Percentiles rank a stretch among this genome's conserved stretches.
phyloP scores from a whole-genome alignment of 92 coral and sea anemone genomes.

The Micromussa lordhowensis region DNA sequence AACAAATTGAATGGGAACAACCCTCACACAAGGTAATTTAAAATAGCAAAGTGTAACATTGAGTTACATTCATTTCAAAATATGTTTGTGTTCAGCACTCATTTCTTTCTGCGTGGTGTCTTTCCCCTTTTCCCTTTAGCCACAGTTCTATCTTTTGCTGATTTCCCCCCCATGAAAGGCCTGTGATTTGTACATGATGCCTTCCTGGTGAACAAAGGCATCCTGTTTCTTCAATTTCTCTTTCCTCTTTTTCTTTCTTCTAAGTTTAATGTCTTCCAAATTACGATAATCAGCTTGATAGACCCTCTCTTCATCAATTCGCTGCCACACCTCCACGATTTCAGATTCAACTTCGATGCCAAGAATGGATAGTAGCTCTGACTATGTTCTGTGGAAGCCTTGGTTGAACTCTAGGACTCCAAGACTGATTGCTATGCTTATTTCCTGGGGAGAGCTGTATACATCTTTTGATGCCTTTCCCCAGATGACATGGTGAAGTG shows the following conservation, averaged over 20 bases:
- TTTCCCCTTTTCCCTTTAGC: background rate
- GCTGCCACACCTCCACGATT: constrained; percentile 18
- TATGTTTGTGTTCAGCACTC: background rate
- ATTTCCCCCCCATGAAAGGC: constrained; percentile 35
- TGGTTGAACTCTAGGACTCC: constrained; percentile 51
- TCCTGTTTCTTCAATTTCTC: constrained; percentile 45
- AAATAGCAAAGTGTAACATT: too few relatives aligned
- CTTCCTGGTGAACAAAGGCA: constrained; percentile 68
- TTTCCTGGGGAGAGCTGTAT: constrained; percentile 52
- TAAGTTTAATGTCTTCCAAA: background rate
- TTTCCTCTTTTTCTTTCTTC: constrained; percentile 27
- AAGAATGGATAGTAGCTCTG: constrained; percentile 12
- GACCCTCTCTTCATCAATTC: constrained; percentile 45
- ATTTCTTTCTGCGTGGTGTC: background rate
- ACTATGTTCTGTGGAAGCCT: constrained; percentile 41
- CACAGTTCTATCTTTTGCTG: background rate
- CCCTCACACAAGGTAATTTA: too few relatives aligned
- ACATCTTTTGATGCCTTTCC: constrained; percentile 60
- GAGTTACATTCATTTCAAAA: too few relatives aligned
- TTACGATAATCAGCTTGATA: constrained; percentile 32
- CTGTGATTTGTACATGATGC: constrained; percentile 59
- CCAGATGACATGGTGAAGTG: constrained; percentile 62
- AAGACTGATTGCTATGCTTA: constrained; percentile 40
- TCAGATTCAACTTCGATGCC: background rate
- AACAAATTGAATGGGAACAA: too few relatives aligned